Evolutionary conservation across 2,113 vertebrate genomes (phyloP).

Genomic region (Willisornis vidua): DNA sequence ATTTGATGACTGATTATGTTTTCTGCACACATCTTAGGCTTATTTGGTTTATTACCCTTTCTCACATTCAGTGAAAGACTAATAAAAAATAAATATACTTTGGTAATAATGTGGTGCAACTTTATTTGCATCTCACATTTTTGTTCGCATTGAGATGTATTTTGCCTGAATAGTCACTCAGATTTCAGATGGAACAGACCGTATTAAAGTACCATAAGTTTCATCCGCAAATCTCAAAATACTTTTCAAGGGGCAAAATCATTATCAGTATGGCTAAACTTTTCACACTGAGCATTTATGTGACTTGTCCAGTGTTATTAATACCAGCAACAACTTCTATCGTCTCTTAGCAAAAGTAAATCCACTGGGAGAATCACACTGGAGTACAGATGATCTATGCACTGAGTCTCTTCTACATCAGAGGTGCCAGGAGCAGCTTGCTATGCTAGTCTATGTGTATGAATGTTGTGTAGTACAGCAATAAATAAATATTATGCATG

Average conservation of each 20-base stretch:
- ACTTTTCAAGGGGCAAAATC: not conserved
- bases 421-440: not conserved
- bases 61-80: not conserved
- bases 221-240: not conserved
- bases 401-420: not conserved
- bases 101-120: not conserved
- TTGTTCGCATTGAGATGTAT: not conserved
- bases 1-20: not conserved
- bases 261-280: not conserved
- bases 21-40: not conserved
- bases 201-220: not conserved
- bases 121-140: not conserved
- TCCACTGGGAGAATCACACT: not conserved
- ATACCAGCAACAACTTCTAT: not conserved
- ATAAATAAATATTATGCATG: not conserved
- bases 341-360: not conserved
- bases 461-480: not conserved
- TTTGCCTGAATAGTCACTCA: not conserved
- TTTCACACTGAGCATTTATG: not conserved
- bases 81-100: slow-evolving; percentile 11
- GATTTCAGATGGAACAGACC: not conserved
- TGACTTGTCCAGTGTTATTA: not conserved
- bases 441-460: not conserved
- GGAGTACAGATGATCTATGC: not conserved
- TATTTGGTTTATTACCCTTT: slow-evolving; percentile 7